A percentile compares a stretch with the other conserved stretches of the same genome.
These are phyloP conservation scores for Nycticorax nycticorax DNA, from an alignment of 2,113 vertebrate species.

Conservation along the genomic window DNA sequence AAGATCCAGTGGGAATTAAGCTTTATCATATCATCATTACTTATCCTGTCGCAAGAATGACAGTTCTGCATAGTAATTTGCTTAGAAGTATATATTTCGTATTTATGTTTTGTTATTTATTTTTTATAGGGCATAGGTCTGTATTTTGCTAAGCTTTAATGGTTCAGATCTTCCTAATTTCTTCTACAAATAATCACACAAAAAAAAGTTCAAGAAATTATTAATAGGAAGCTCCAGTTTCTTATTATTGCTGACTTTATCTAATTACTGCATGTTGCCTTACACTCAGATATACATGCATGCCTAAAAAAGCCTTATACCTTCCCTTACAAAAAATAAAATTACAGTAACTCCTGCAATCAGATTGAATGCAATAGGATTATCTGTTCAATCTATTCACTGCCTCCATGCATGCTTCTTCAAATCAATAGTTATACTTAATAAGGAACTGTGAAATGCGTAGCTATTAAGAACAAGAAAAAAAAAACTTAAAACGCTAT, in stretches of 20 bases:
- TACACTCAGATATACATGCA: not conserved
- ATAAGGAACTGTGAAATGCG: not conserved
- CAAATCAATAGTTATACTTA: not conserved
- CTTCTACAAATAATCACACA: not conserved
- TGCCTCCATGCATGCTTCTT: not conserved
- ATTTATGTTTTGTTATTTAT: not conserved
- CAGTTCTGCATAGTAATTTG: not conserved
- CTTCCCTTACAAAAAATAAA: not conserved
- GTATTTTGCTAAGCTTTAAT: not conserved
- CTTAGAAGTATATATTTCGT: not conserved
- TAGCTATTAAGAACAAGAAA: not conserved
- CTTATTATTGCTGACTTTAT: not conserved
- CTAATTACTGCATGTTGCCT: not conserved
- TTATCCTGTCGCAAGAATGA: not conserved
- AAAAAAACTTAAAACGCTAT: not conserved
- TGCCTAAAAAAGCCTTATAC: not conserved
- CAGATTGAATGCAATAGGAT: slow-evolving; percentile 9
- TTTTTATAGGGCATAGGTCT: not conserved
- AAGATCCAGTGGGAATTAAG: not conserved
- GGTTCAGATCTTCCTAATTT: not conserved
- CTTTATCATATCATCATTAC: not conserved
- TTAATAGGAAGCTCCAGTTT: slow-evolving; percentile 1
- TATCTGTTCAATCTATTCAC: slow-evolving; percentile 18
- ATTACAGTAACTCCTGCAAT: slow-evolving; percentile 5
- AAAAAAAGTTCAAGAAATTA: not conserved